Evolutionary conservation across 2,888 invertebrate species (phyloP), one percentile per base, ranked within the genome.

Genomic region (Choristoneura rosaceana): DNA sequence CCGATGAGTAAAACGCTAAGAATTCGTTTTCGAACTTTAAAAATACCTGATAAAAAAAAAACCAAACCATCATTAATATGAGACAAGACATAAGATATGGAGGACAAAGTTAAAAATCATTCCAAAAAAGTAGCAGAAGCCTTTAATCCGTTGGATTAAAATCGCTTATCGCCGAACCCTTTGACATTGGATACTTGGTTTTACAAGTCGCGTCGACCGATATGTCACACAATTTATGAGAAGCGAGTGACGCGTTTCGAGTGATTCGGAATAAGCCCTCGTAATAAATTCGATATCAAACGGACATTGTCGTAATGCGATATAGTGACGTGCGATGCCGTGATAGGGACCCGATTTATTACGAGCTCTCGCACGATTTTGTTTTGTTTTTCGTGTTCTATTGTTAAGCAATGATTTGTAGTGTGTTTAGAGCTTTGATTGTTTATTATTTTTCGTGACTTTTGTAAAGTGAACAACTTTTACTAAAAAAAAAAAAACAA

Each of bases 1-100:
- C 66, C 75, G 75, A 74, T 76, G 76, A 78, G 70, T 76, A 69
- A 65, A 76, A 34, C 71, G 64, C 61, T 75, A 71, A 76, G 77
- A 76, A 76, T 77, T 74, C 75, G 70, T 74, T 73, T 60, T 70
- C 62, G 60, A 61, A 63, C 63, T 33, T 70, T 68, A 70, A 73
- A 65, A 73, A 70, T 70, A 69, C 67, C 25, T 50, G 55, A 61
- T 69, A 69, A 75, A 75, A 69, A 75, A 75, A 74, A 71, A 71
- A 71, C 66, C 66, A 50, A 66, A 60, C 59, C 73, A 69, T 73
- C 73, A 73, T 73, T 73, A 73, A 73, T 73, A 73, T 69, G 60
- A 73, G 73, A 73, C 69, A 73, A 69, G 73, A 73, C 73, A 64
- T 59, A 41, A 73, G 68, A 69, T 73, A 73, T 68, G 59, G 59